Conservation (phyloP, 2,113 vertebrate species). For the Rhabdornis inornatus region DNA sequence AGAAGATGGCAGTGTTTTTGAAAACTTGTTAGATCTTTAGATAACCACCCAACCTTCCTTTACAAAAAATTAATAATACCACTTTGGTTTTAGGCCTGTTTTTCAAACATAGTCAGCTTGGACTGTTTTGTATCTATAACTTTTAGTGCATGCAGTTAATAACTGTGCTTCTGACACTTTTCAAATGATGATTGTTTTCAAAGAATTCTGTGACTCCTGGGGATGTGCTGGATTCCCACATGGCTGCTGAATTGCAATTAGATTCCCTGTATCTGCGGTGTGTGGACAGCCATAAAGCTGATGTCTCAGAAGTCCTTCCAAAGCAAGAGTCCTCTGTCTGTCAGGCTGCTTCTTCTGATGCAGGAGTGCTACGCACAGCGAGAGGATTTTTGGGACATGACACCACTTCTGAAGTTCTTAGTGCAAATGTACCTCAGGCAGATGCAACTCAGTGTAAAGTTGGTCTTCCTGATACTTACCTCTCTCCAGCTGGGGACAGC, state of each 20-base stretch:
- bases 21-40: not conserved
- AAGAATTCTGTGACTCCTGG: slow-evolving; percentile 67
- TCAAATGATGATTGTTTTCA: not conserved
- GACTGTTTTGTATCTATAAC: not conserved
- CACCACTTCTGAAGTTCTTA: not conserved
- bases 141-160: not conserved
- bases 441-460: slow-evolving; percentile 8
- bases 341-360: slow-evolving; percentile 36
- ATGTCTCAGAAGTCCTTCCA: not conserved
- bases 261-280: slow-evolving; percentile 65
- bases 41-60: not conserved
- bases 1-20: not conserved
- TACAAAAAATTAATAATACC: not conserved
- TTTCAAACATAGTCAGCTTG: not conserved
- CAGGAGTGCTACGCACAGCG: not conserved
- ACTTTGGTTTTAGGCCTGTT: not conserved
- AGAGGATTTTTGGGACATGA: slow-evolving; percentile 56
- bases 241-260: not conserved
- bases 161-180: not conserved
- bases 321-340: slow-evolving; percentile 64
- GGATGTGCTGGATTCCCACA: not conserved
- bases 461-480: slow-evolving; percentile 75
- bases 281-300: not conserved
- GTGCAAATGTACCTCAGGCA: slow-evolving; percentile 7
- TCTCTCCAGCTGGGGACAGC: slow-evolving; percentile 74